phyloP scores from a whole-genome alignment of 2,113 vertebrate genomes.

The Mormyrus iriodes region DNA sequence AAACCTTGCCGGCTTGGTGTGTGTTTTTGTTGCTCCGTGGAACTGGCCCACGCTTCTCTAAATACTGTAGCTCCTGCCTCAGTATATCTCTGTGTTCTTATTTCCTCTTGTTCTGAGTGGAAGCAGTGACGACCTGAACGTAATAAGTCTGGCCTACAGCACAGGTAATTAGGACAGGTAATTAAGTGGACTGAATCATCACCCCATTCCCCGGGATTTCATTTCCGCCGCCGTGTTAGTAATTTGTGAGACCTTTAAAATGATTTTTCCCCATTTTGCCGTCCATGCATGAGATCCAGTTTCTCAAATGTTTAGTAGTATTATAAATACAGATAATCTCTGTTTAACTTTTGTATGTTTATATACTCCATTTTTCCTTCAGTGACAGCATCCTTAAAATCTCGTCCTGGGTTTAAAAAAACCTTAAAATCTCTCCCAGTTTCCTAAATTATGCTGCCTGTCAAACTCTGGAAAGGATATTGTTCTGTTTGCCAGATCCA shows the following conservation, averaged over 20 bases:
- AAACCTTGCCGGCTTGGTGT: slow-evolving; percentile 27
- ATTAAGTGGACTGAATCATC: slow-evolving; percentile 34
- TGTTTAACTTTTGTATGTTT: not conserved
- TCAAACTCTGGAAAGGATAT: not conserved
- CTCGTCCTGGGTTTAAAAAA: not conserved
- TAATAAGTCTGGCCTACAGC: slow-evolving; percentile 8
- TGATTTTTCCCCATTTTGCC: not conserved
- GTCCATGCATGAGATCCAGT: not conserved
- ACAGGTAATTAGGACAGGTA: slow-evolving; percentile 17
- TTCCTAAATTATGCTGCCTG: not conserved
- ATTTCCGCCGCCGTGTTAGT: not conserved
- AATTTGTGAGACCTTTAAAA: not conserved
- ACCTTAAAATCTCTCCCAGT: not conserved
- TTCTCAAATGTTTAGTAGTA: not conserved
- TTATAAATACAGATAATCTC: not conserved
- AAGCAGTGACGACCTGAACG: slow-evolving; percentile 43
- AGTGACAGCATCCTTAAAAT: not conserved
- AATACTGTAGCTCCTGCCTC: slow-evolving; percentile 42
- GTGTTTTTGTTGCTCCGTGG: slow-evolving; percentile 27
- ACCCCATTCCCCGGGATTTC: not conserved
- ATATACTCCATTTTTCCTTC: not conserved
- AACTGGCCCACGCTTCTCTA: slow-evolving; percentile 30
- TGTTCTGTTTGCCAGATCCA: not conserved
- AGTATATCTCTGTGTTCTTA: slow-evolving; percentile 34
- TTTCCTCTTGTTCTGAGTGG: slow-evolving; percentile 38